These are phyloP conservation scores for Agapostemon virescens DNA, from an alignment of 2,888 invertebrate species.

Conservation along the genomic window DNA sequence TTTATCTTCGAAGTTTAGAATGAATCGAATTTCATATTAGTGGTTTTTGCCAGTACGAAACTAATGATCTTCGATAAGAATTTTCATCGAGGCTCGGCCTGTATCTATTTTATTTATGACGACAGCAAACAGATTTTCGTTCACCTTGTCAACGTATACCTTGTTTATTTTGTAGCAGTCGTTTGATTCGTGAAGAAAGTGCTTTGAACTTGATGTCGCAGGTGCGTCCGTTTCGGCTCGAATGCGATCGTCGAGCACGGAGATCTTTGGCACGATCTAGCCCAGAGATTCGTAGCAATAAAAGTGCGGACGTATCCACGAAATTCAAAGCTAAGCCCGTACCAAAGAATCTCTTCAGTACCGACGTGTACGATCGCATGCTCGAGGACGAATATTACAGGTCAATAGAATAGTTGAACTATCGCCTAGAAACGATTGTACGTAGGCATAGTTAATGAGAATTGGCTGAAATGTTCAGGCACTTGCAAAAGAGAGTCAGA, in stretches of 20 bases:
- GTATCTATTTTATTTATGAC: background rate
- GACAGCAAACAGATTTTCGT: background rate
- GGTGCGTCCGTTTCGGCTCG: slow-evolving; percentile 77
- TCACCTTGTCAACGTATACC: background rate
- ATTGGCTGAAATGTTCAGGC: slow-evolving; percentile 53
- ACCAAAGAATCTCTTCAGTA: slow-evolving; percentile 86
- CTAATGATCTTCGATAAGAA: too few relatives aligned
- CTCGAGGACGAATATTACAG: slow-evolving; percentile 88
- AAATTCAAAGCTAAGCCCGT: slow-evolving; percentile 86
- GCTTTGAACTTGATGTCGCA: slow-evolving; percentile 77
- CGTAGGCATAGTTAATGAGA: background rate
- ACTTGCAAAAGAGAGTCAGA: slow-evolving; percentile 85
- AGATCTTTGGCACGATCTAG: slow-evolving; percentile 76
- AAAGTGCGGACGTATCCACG: slow-evolving; percentile 48
- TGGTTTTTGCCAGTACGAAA: background rate
- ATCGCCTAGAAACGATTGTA: background rate
- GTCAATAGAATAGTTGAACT: slow-evolving; percentile 75
- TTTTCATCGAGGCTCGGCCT: background rate
- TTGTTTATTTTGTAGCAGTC: slow-evolving; percentile 69
- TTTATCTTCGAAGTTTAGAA: background rate
- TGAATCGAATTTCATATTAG: background rate
- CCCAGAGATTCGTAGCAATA: slow-evolving; percentile 76
- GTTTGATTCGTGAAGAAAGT: slow-evolving; percentile 77
- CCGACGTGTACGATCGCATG: slow-evolving; percentile 87
- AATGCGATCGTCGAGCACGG: slow-evolving; percentile 77